A percentile compares a stretch with the other conserved stretches of the same genome.
Conservation (phyloP, 2,797 vertebrate genomes). For the Semaprochilodus insignis region DNA sequence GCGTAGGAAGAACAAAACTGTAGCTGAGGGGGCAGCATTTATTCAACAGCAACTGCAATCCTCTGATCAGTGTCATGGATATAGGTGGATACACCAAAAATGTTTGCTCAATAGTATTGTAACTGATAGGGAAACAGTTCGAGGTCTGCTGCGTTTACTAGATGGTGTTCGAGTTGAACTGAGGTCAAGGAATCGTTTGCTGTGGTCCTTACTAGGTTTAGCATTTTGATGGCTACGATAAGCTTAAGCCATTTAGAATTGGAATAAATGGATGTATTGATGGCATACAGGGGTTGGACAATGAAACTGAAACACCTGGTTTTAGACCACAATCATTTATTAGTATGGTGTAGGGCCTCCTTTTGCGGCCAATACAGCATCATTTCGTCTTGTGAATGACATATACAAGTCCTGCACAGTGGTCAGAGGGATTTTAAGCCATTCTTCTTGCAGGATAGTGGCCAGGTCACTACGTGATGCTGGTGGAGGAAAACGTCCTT, state of each 20-base stretch:
- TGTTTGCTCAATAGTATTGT: constrained; percentile 27
- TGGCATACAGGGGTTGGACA: too few species aligned
- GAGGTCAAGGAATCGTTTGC: background rate
- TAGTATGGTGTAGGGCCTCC: too few species aligned
- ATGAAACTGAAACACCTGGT: too few species aligned
- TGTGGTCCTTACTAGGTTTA: background rate
- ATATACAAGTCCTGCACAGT: too few species aligned
- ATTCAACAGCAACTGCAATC: background rate
- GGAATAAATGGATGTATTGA: background rate
- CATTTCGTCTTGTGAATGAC: too few species aligned
- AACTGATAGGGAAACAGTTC: background rate
- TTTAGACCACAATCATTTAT: too few species aligned
- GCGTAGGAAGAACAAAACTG: constrained; percentile 37
- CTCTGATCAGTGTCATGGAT: background rate
- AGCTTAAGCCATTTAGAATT: background rate
- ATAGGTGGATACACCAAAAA: constrained; percentile 1
- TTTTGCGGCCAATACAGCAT: too few species aligned
- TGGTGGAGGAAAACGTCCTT: too few species aligned
- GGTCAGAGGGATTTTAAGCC: too few species aligned
- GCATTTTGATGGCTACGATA: background rate
- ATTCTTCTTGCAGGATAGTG: too few species aligned
- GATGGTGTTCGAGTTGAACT: background rate
- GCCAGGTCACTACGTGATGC: too few species aligned
- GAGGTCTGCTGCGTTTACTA: background rate
- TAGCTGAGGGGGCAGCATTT: background rate